phyloP scores from a whole-genome alignment of 2,888 invertebrate species.

The Eilema caniola region DNA sequence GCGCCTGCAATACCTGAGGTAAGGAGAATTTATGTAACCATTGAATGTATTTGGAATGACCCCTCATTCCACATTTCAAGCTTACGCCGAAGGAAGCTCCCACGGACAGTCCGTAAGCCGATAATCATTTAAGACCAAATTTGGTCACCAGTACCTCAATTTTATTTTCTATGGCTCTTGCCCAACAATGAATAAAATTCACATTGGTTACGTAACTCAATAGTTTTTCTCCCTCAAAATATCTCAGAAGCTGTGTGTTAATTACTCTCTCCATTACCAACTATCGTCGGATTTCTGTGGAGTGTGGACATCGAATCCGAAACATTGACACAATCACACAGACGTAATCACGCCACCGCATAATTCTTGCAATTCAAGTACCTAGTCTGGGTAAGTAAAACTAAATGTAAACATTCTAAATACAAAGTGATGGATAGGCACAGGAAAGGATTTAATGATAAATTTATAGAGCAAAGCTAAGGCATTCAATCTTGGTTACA shows the following conservation, averaged over 20 bases:
- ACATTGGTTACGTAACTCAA: neutral
- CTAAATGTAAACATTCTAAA: neutral
- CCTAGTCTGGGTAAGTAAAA: neutral
- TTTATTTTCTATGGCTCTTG: neutral
- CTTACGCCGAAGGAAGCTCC: too few species aligned
- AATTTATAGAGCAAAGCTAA: neutral
- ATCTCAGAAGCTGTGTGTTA: neutral
- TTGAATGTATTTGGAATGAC: too few species aligned
- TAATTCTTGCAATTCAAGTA: neutral
- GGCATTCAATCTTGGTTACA: neutral
- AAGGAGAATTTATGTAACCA: too few species aligned
- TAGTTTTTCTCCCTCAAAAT: neutral
- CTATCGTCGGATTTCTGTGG: neutral
- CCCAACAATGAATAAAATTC: neutral
- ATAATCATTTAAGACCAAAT: too few species aligned
- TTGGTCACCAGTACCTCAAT: neutral
- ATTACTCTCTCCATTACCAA: neutral
- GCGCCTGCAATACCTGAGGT: too few species aligned
- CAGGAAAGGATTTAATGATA: constrained; percentile 1
- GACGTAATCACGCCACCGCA: neutral
- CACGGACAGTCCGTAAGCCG: too few species aligned
- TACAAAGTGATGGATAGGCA: constrained; percentile 1
- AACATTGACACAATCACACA: neutral
- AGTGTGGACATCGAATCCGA: neutral
- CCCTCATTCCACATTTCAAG: too few species aligned